phyloP scores from a whole-genome alignment of 2,888 invertebrate species.

The Synanthedon vespiformis region DNA sequence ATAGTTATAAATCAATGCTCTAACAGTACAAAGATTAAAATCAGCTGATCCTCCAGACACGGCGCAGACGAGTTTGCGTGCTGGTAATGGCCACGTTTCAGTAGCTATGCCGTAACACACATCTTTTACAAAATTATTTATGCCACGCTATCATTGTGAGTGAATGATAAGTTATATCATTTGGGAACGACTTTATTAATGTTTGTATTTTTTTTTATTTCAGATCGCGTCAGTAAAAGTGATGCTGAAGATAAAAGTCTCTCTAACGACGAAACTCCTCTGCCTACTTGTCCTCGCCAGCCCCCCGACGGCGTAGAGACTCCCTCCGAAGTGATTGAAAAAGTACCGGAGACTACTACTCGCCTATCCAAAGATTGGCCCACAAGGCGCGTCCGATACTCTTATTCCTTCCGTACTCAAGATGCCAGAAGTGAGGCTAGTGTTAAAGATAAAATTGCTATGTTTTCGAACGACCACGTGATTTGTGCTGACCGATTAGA shows the following conservation, averaged over 20 bases:
- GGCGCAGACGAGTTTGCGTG: conserved; percentile 28
- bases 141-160: too few relatives aligned
- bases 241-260: conserved; percentile 62
- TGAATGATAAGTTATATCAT: too few relatives aligned
- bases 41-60: conserved; percentile 25
- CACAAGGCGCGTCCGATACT: conserved; percentile 41
- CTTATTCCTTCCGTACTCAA: conserved; percentile 72
- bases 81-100: conserved; percentile 17
- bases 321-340: conserved; percentile 76
- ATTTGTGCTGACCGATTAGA: conserved; percentile 49
- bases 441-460: conserved; percentile 87
- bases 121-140: neutral
- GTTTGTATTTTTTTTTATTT: conserved; percentile 12
- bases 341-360: conserved; percentile 47
- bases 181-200: too few relatives aligned
- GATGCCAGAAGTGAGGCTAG: conserved; percentile 85
- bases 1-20: neutral
- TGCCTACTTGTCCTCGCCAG: conserved; percentile 76
- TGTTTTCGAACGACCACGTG: conserved; percentile 77
- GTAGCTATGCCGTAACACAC: conserved; percentile 3
- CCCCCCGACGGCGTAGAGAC: conserved; percentile 88
- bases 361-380: conserved; percentile 38
- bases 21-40: conserved; percentile 1
- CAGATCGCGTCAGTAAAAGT: conserved; percentile 60
- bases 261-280: conserved; percentile 58